Evolutionary conservation across 2,888 invertebrate genomes (phyloP).

Genomic region (Conomelus anceps): DNA sequence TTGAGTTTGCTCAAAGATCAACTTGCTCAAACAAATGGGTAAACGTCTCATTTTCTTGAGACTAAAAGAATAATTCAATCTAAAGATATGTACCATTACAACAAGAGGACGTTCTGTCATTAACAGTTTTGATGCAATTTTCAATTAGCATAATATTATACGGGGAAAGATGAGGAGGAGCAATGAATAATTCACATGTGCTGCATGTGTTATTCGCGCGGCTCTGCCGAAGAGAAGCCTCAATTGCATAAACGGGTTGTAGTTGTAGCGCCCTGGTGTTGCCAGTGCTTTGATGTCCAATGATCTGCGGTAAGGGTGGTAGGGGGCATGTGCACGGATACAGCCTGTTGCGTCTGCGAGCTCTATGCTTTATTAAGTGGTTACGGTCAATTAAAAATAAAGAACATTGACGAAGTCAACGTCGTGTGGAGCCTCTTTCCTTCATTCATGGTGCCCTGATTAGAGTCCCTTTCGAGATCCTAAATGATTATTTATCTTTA

Average conservation of each 20-base stretch:
- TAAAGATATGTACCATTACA: too few species aligned
- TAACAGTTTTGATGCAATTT: too few species aligned
- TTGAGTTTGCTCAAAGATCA: too few species aligned
- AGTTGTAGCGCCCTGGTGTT: background rate
- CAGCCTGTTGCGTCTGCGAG: constrained; percentile 1
- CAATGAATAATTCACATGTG: too few species aligned
- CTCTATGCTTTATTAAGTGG: constrained; percentile 1
- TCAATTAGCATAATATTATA: too few species aligned
- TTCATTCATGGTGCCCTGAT: background rate
- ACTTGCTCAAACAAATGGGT: too few species aligned
- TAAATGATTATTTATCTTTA: background rate
- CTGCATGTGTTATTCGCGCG: background rate
- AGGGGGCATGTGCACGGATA: background rate
- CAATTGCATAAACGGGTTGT: background rate
- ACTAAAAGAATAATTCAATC: too few species aligned
- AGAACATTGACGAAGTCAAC: background rate
- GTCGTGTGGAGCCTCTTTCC: background rate
- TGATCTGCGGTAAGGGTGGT: background rate
- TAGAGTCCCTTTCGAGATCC: background rate
- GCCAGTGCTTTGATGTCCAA: background rate
- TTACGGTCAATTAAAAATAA: constrained; percentile 3
- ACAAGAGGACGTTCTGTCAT: too few species aligned
- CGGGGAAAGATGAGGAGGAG: too few species aligned
- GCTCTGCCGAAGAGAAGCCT: background rate
- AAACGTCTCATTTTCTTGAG: too few species aligned